Conservation (phyloP, 2,113 vertebrate genomes). For the Ranitomeya imitator region DNA sequence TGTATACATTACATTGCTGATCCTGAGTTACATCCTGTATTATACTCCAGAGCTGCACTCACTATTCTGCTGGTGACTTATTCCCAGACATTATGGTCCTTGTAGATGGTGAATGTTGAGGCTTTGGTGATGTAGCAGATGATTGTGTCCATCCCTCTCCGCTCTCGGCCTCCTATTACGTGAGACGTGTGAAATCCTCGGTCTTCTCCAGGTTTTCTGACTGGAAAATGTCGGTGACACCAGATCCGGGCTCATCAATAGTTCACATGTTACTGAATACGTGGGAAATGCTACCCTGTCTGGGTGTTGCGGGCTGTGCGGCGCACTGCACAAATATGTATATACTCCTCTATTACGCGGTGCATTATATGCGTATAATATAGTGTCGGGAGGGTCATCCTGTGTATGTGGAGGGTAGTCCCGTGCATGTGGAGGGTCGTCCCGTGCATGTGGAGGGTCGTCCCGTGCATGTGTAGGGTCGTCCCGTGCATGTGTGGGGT, state of each 20-base stretch:
- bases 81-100: no score
- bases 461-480: no score
- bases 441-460: no score
- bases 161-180: neutral
- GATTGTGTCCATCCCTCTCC: no score
- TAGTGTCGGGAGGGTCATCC: neutral
- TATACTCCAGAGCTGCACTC: neutral
- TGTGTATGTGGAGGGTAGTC: neutral
- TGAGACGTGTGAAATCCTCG: neutral
- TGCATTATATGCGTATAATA: neutral
- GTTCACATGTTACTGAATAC: neutral
- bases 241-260: slow-evolving; percentile 31
- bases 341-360: no score
- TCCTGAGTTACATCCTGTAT: neutral
- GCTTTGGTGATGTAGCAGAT: no score
- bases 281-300: neutral
- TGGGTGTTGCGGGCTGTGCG: neutral
- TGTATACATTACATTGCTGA: no score
- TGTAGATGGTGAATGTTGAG: no score
- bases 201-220: neutral
- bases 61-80: no score
- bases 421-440: no score
- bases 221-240: slow-evolving; percentile 9
- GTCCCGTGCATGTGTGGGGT: no score
- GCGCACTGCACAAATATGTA: neutral